Evolutionary conservation across 1,140 invertebrate species (phyloP).

Genomic region (Muscidifurax raptorellus): DNA sequence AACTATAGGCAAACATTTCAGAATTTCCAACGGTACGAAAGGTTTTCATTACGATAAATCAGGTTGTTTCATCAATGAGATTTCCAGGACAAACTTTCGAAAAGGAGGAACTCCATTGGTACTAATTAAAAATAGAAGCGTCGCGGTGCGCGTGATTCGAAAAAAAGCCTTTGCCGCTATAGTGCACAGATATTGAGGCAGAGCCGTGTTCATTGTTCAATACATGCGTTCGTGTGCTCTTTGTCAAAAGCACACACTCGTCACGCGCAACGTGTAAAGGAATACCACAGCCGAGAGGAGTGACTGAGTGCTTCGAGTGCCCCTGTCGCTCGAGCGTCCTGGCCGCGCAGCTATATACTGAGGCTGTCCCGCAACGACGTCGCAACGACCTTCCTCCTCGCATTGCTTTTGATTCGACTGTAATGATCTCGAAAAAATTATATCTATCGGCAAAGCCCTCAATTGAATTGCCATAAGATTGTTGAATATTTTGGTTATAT

Average conservation of each 20-base stretch:
- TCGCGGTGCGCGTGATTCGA: neutral
- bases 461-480: neutral
- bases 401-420: too few species aligned
- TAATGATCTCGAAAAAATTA: too few species aligned
- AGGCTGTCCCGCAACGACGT: neutral
- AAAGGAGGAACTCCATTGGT: too few species aligned
- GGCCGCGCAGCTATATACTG: neutral
- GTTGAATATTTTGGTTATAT: neutral
- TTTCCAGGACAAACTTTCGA: too few species aligned
- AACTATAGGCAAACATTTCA: too few species aligned
- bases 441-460: too few species aligned
- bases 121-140: neutral
- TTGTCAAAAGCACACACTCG: neutral
- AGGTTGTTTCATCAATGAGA: too few species aligned
- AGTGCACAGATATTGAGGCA: neutral
- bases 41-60: too few species aligned
- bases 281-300: constrained; percentile 1
- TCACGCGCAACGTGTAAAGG: constrained; percentile 6
- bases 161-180: neutral
- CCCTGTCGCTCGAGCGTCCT: neutral
- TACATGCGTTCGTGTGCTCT: neutral
- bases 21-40: too few species aligned
- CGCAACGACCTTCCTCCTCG: neutral
- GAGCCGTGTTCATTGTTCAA: neutral
- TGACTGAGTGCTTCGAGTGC: constrained; percentile 28